These are phyloP conservation scores for Apis laboriosa DNA, from an alignment of 1,140 invertebrate species.

Conservation along the genomic window DNA sequence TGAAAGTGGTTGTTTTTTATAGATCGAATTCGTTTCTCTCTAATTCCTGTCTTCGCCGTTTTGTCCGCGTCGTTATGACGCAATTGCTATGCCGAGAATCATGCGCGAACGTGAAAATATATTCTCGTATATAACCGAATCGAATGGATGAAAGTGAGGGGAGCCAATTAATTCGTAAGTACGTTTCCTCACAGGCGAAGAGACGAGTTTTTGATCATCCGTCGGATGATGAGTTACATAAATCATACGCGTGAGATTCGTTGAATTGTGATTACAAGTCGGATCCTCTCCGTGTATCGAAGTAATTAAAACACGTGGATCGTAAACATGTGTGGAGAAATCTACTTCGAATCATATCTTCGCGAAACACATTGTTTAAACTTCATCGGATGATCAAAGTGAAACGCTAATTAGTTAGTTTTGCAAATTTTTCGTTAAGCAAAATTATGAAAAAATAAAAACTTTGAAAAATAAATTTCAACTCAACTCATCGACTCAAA, in stretches of 20 bases:
- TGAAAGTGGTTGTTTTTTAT: no score
- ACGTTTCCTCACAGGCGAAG: background rate
- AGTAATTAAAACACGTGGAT: constrained; percentile 35
- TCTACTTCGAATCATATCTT: background rate
- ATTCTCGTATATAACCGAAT: constrained; percentile 13
- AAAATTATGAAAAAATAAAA: no score
- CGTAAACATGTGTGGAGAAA: constrained; percentile 13
- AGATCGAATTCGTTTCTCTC: no score
- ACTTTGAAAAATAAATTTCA: no score
- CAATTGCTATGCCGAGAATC: background rate
- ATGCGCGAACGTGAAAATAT: constrained; percentile 23
- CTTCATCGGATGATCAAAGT: background rate
- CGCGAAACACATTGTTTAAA: background rate
- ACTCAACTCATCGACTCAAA: no score
- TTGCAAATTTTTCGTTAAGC: no score
- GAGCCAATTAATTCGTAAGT: constrained; percentile 10
- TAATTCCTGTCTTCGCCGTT: background rate
- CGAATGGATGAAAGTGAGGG: background rate
- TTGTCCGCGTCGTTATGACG: background rate
- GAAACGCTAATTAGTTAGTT: no score
- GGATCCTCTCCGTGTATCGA: background rate
- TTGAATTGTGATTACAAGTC: constrained; percentile 18
- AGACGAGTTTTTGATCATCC: constrained; percentile 3
- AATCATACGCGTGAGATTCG: constrained; percentile 29
- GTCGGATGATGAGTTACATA: constrained; percentile 2